Evolutionary conservation across 1,140 invertebrate genomes (phyloP).

Genomic region (Radopholus similis): DNA sequence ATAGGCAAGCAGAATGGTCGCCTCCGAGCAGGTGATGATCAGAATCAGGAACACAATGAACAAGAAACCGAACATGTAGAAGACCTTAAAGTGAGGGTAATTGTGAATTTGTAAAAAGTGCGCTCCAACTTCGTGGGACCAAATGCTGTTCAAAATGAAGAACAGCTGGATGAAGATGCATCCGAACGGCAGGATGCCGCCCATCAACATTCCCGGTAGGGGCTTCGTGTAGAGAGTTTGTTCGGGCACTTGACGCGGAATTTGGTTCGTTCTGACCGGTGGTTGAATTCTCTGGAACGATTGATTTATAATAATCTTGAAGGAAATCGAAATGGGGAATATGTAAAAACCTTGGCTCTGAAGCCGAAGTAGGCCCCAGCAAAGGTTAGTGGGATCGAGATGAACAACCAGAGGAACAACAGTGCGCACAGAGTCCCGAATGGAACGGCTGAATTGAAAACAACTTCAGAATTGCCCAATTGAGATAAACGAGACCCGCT

Average conservation of each 20-base stretch:
- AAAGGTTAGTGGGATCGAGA: constrained; percentile 95
- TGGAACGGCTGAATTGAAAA: constrained; percentile 70
- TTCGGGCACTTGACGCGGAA: constrained; percentile 93
- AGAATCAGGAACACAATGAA: constrained; percentile 95
- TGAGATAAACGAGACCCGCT: constrained; percentile 62
- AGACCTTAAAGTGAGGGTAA: constrained; percentile 69
- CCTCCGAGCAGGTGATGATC: constrained; percentile 95
- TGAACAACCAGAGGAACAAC: constrained; percentile 89
- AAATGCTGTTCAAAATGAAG: constrained; percentile 96
- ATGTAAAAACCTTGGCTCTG: constrained; percentile 72
- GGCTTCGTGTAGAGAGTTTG: constrained; percentile 94
- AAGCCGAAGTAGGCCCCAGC: constrained; percentile 97
- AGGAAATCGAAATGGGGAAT: not conserved
- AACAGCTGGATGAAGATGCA: constrained; percentile 99
- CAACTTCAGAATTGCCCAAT: not conserved
- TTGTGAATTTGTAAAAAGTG: not conserved
- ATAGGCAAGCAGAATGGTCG: constrained; percentile 93
- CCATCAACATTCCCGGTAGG: constrained; percentile 82
- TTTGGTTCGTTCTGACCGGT: constrained; percentile 95
- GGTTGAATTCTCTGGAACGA: constrained; percentile 72
- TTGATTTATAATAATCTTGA: constrained; percentile 3
- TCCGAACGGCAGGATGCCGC: constrained; percentile 93
- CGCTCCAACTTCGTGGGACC: constrained; percentile 66
- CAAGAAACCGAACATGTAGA: constrained; percentile 99
- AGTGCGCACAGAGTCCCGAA: constrained; percentile 96